Percentiles rank a stretch among this genome's conserved stretches.
Conservation (phyloP, 2,888 invertebrate genomes). For the Luffia ferchaultella region DNA sequence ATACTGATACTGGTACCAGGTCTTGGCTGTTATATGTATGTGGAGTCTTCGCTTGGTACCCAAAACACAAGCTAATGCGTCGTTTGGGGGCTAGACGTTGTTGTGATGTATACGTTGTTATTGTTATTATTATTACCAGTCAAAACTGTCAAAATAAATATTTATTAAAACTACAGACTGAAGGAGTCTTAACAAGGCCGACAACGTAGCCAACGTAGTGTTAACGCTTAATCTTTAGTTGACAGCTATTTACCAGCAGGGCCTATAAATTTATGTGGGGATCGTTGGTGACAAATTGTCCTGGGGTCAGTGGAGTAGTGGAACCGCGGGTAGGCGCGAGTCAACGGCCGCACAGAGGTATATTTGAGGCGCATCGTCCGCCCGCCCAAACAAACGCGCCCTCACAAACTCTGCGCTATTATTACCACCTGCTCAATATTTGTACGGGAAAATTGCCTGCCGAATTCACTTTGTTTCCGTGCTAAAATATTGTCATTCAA, state of each 20-base stretch:
- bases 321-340: conserved; percentile 12
- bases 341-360: conserved; percentile 1
- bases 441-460: not conserved
- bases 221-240: not conserved
- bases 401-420: not conserved
- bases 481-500: too few relatives aligned
- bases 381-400: conserved; percentile 15
- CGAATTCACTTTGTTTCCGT: not conserved
- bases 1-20: too few relatives aligned
- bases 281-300: not conserved
- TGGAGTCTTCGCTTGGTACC: too few relatives aligned
- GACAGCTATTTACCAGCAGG: not conserved
- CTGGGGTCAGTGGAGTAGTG: not conserved
- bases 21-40: too few relatives aligned
- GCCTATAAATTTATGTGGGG: not conserved
- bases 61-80: too few relatives aligned
- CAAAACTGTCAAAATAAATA: too few relatives aligned
- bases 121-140: too few relatives aligned
- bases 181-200: too few relatives aligned
- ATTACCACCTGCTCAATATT: not conserved
- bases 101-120: too few relatives aligned
- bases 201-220: too few relatives aligned
- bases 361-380: conserved; percentile 3
- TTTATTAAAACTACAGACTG: too few relatives aligned
- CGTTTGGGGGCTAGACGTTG: too few relatives aligned